These are phyloP conservation scores for Venturia canescens DNA, from an alignment of 1,140 invertebrate species.

Conservation along the genomic window DNA sequence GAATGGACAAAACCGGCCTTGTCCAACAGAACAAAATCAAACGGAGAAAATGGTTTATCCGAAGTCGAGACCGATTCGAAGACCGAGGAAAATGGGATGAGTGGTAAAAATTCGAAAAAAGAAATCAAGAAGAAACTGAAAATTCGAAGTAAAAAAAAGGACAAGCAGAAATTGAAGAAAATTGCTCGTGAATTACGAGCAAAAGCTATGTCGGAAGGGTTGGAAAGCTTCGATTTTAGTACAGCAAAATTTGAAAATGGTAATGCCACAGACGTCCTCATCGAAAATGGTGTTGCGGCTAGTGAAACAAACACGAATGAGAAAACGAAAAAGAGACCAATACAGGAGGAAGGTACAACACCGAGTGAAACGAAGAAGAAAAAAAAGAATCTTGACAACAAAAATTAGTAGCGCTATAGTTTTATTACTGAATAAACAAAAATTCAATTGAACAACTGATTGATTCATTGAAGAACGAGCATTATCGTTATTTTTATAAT, in stretches of 20 bases:
- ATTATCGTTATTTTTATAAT: conserved; percentile 29
- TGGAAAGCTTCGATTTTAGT: conserved; percentile 55
- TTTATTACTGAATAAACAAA: conserved; percentile 27
- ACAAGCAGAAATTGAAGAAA: conserved; percentile 74
- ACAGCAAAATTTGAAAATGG: conserved; percentile 26
- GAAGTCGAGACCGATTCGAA: conserved; percentile 53
- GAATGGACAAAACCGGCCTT: not conserved
- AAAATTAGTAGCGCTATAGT: conserved; percentile 22
- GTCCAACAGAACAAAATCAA: conserved; percentile 31
- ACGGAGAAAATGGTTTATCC: conserved; percentile 42
- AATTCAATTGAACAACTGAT: conserved; percentile 6
- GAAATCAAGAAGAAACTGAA: conserved; percentile 63
- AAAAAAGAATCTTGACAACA: conserved; percentile 43
- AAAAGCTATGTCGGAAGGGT: conserved; percentile 65
- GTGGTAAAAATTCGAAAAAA: conserved; percentile 54
- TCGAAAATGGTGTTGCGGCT: conserved; percentile 20
- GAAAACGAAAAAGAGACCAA: conserved; percentile 55
- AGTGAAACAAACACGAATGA: not conserved
- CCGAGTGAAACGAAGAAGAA: conserved; percentile 61
- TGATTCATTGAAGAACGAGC: conserved; percentile 7
- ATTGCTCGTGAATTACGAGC: conserved; percentile 69
- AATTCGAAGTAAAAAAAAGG: conserved; percentile 67
- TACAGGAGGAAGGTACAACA: conserved; percentile 47
- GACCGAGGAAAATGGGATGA: conserved; percentile 45
- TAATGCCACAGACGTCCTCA: not conserved